Percentiles rank a stretch among this genome's conserved stretches.
Conservation (phyloP, 2,888 invertebrate species). For the Marronus borbonicus region DNA sequence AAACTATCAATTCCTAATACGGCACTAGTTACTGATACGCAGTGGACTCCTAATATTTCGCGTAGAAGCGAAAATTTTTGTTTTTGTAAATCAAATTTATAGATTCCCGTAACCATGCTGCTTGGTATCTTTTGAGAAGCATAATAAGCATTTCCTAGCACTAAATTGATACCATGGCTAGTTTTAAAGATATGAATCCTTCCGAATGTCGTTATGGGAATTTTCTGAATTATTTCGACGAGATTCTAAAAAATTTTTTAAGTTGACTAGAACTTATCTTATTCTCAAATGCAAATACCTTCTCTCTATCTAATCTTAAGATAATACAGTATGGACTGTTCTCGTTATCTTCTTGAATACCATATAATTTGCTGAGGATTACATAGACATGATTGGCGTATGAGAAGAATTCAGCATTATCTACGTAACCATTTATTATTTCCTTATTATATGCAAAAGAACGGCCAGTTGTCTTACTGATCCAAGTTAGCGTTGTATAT, state of each 20-base stretch:
- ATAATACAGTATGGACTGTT: constrained; percentile 61
- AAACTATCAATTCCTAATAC: constrained; percentile 63
- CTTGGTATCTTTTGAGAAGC: constrained; percentile 32
- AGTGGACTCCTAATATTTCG: constrained; percentile 61
- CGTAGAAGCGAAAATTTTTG: constrained; percentile 62
- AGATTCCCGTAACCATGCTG: constrained; percentile 59
- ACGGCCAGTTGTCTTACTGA: constrained; percentile 54
- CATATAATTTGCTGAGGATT: constrained; percentile 64
- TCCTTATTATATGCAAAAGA: constrained; percentile 47
- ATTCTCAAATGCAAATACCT: constrained; percentile 56
- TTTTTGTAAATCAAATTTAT: constrained; percentile 59
- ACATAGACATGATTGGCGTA: constrained; percentile 61
- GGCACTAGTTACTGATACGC: constrained; percentile 63
- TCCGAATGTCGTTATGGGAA: constrained; percentile 61
- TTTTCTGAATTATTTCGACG: constrained; percentile 62
- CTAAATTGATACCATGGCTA: constrained; percentile 64
- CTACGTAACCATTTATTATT: constrained; percentile 63
- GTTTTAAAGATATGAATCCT: constrained; percentile 63
- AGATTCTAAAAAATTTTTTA: constrained; percentile 58
- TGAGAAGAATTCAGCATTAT: constrained; percentile 65
- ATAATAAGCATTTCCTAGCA: constrained; percentile 62
- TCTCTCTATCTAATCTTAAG: constrained; percentile 60
- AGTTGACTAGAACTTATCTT: not conserved
- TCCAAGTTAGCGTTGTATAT: constrained; percentile 62
- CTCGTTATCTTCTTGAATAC: constrained; percentile 61